Base-by-base conservation (phyloP, 2,113 vertebrate species). In the Probosciger aterrimus region DNA sequence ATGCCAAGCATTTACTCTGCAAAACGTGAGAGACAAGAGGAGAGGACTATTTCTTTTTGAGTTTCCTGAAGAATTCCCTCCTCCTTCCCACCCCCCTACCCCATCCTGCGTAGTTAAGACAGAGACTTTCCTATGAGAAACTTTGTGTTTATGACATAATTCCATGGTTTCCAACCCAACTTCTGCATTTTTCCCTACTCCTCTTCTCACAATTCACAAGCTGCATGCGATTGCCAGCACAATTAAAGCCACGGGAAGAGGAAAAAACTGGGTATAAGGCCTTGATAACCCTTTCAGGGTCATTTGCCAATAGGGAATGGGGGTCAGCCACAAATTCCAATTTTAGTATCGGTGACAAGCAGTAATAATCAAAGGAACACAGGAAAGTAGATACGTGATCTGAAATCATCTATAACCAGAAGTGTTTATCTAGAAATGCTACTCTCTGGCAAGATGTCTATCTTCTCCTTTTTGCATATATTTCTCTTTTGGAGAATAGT, bases 201-300 rank as follows among this genome's bases (percentile, higher is more conserved):
- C 35, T 79, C 96, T 98, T 99, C 99, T 99, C 99, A 99, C 98
- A 98, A 99, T 99, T 99, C 98, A 99, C 85, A 96, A 87, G 86
- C 90, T 92, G 77, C 93, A 93, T 97, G 97, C 99, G 98, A 99
- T 99, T 99, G 98, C 97, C 90, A 97, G 82, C 90, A 99, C 99
- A 99, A 99, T 99, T 98, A 98, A 98, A 92, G 97, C 97, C 96
- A 94, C 57, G 97, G 98, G 98, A 98, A 99, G 83, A 98, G 98
- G 98, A 98, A 99, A 95, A 98, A 98, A 96, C 96, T 97, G 95
- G 92, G 98, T 98, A 98, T 98, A 96, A 97, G 96, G 93, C 97
- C 96, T 97, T 97, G 99, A 99, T 99, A 99, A 99, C 99, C 99
- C 98, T 97, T 75, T 89, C 65, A 82, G 97, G 98, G 98, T 99